phyloP scores from a whole-genome alignment of 2,113 vertebrate species.

The Aptenodytes patagonicus region DNA sequence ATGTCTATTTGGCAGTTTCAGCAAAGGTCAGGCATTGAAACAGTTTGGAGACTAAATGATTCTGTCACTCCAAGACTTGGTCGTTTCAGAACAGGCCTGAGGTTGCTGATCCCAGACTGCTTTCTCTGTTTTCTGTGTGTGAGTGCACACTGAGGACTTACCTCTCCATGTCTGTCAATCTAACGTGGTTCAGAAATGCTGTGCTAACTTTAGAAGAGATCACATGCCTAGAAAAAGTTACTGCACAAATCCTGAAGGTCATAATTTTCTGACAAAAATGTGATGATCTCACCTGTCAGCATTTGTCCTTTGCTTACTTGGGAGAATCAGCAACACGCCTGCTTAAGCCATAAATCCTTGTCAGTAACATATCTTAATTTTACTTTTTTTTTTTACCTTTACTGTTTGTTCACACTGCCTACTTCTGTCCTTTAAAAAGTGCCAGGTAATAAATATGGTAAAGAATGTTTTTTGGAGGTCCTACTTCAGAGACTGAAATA shows the following conservation, averaged over 20 bases:
- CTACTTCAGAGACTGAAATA: neutral
- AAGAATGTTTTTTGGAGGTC: neutral
- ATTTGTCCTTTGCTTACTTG: neutral
- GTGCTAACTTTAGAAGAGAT: neutral
- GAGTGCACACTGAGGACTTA: neutral
- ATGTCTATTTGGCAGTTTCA: neutral
- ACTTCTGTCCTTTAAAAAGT: neutral
- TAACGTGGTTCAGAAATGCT: neutral
- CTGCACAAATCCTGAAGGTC: neutral
- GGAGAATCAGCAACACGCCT: neutral
- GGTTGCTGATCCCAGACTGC: neutral
- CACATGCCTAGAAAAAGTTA: neutral
- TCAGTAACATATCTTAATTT: neutral
- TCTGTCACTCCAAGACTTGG: neutral
- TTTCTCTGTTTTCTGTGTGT: neutral
- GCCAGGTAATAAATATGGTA: neutral
- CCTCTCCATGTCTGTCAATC: neutral
- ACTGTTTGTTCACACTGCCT: neutral
- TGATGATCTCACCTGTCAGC: neutral
- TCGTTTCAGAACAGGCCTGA: neutral
- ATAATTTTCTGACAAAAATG: neutral
- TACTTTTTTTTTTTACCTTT: neutral
- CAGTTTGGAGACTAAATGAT: neutral
- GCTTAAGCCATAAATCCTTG: neutral
- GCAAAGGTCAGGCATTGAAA: neutral